Conservation (phyloP, 2,113 vertebrate species). For the Leptobrachium ailaonicum region DNA sequence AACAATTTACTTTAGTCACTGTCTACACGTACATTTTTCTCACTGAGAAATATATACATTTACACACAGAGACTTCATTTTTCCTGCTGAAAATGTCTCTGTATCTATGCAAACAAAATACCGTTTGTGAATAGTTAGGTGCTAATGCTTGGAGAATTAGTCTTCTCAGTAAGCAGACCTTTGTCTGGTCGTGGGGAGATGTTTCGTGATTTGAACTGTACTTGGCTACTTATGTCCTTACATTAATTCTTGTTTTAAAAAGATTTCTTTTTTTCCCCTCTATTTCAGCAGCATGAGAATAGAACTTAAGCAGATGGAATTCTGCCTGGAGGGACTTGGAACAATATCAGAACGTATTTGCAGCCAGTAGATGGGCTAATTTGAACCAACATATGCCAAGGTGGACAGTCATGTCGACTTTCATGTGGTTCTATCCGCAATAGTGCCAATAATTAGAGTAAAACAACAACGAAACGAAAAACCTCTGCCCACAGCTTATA, state of each 20-base stretch:
- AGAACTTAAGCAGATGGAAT: slow-evolving; percentile 80
- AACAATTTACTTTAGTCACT: background rate
- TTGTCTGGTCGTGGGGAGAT: slow-evolving; percentile 37
- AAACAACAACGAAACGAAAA: slow-evolving; percentile 14
- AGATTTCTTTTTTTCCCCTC: slow-evolving; percentile 36
- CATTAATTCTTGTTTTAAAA: slow-evolving; percentile 59
- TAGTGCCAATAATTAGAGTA: slow-evolving; percentile 58
- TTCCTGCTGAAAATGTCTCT: slow-evolving; percentile 42
- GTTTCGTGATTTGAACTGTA: slow-evolving; percentile 30
- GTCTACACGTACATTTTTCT: slow-evolving; percentile 28
- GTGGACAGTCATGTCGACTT: slow-evolving; percentile 72
- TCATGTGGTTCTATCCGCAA: slow-evolving; percentile 64
- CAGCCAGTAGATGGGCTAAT: slow-evolving; percentile 71
- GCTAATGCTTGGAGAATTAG: slow-evolving; percentile 33
- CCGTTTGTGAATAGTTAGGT: slow-evolving; percentile 39
- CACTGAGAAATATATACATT: slow-evolving; percentile 47
- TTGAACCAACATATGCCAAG: slow-evolving; percentile 72
- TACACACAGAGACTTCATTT: slow-evolving; percentile 43
- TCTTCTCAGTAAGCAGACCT: slow-evolving; percentile 42
- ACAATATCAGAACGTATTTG: slow-evolving; percentile 66
- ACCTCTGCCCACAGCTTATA: background rate
- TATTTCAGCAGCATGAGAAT: slow-evolving; percentile 70
- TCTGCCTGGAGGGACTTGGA: slow-evolving; percentile 72
- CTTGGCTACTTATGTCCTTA: slow-evolving; percentile 45
- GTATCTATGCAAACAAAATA: slow-evolving; percentile 47